phyloP scores from a whole-genome alignment of 2,113 vertebrate species.

The Corythornis vintsioides region DNA sequence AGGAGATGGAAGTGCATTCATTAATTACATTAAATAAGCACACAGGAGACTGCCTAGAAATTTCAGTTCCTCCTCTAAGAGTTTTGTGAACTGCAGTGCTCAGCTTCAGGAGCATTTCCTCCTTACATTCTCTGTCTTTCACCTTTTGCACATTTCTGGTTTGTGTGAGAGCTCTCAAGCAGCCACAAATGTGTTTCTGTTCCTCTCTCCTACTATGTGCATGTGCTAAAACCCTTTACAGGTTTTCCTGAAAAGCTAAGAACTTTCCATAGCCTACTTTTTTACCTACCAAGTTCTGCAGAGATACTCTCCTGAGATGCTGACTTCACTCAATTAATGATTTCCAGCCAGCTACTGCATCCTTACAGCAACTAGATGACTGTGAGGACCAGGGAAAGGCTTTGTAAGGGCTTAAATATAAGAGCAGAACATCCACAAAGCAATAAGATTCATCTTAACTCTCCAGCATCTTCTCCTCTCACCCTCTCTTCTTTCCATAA shows the following conservation, averaged over 20 bases:
- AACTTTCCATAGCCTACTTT: neutral
- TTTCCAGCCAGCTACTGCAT: neutral
- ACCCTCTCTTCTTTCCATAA: neutral
- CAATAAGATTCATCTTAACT: neutral
- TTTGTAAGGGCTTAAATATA: neutral
- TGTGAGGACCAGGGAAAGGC: neutral
- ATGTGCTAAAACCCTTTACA: neutral
- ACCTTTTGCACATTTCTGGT: neutral
- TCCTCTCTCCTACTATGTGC: neutral
- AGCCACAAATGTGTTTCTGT: neutral
- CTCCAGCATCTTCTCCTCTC: neutral
- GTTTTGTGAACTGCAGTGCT: neutral
- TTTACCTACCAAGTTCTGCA: neutral
- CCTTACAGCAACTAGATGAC: neutral
- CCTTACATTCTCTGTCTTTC: neutral
- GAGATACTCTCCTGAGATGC: neutral
- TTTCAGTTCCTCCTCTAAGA: slow-evolving; percentile 5
- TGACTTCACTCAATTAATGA: neutral
- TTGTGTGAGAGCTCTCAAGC: neutral
- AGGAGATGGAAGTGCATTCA: neutral
- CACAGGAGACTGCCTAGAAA: slow-evolving; percentile 5
- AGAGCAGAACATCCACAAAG: neutral
- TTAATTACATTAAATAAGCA: slow-evolving; percentile 48
- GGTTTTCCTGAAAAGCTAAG: slow-evolving; percentile 23
- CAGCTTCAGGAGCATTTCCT: neutral